Evolutionary conservation across 2,113 vertebrate species (phyloP), one percentile per base, ranked within the genome.

Genomic region (Pachycephala philippinensis): DNA sequence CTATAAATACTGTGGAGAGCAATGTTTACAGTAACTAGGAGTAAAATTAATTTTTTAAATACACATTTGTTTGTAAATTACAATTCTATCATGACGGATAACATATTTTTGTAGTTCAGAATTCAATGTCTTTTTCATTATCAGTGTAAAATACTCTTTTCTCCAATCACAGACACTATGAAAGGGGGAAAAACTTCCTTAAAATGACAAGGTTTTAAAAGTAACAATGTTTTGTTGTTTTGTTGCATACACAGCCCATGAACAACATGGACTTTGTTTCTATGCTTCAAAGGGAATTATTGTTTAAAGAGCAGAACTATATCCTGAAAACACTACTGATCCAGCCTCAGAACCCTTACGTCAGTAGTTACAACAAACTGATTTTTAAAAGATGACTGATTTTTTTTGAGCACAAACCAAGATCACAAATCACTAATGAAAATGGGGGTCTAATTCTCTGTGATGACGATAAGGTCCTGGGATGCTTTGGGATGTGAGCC

Each of bases 181-280:
- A 72, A 94, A 59, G 27, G n/a, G 30, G 7, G 11, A 3, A 83
- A 66, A 90, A 74, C 39, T 85, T 88, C 57, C 78, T 83, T 11
- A 49, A 45, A 83, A 86, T 86, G 20, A 63, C 14, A 35, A 53
- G 15, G n/a, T 65, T 92, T 83, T 56, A 44, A 74, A 84, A 77
- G 49, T 40, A 85, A 52, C 52, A 54, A 11, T 45, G 54, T 74
- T 83, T 70, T 87, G 11, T 81, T 93, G 53, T 95, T 93, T 50
- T 81, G 15, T 50, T 54, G 54, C 6, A 12, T 63, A 85, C 63
- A 44, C 19, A 94, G 45, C 33, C 49, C 47, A 80, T 2, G 1
- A 71, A 96, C 79, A 96, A 70, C 35, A 45, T 12, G 13, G 64
- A 56, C 0, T 81, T 92, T 97, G 80, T 95, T 96, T 91, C 82